Base-by-base conservation (phyloP, 1,140 invertebrate species). In the Aphaenogaster rudis region DNA sequence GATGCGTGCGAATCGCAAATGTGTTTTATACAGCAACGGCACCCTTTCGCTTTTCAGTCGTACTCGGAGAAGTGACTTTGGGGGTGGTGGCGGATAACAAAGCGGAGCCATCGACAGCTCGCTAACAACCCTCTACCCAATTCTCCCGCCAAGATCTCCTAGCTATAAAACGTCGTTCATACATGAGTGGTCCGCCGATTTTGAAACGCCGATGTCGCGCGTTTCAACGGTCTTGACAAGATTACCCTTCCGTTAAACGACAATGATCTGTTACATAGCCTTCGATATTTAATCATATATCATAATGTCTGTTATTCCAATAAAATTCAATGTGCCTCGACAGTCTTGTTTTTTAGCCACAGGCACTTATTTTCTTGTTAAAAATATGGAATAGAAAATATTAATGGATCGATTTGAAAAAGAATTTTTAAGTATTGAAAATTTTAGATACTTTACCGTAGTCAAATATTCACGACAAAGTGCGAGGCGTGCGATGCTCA, bases 71-170 rank as follows among this genome's bases (percentile, higher is more conserved):
- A 74, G n/a, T 45, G 69, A 84, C 42, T 42, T 11, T 39, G 82
- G 50, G 52, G 66, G 80, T 86, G 90, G 88, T 82, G 88, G 57
- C 45, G 90, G 88, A 94, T 94, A 95, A 94, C 94, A 94, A 95
- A 94, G 91, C 90, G 92, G 89, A 92, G 79, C 88, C 92, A 94
- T 95, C 93, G 93, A 94, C 92, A 92, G 91, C 90, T 94, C 90
- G 87, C 91, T 95, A 95, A 95, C 92, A 93, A 94, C 90, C 87
- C 88, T 91, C 86, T 69, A 63, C 61, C 88, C 64, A 90, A 39
- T 72, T 76, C 57, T 39, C 86, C 88, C 57, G 57, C 52, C 81
- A 84, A 61, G 66, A 81, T 79, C 36, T 50, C 21, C 17, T 78
- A 72, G 48, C 82, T 57, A 50, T 52, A 80, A 86, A 61, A 76